phyloP scores from a whole-genome alignment of 1,140 invertebrate species.

The Bilobella aurantiaca region DNA sequence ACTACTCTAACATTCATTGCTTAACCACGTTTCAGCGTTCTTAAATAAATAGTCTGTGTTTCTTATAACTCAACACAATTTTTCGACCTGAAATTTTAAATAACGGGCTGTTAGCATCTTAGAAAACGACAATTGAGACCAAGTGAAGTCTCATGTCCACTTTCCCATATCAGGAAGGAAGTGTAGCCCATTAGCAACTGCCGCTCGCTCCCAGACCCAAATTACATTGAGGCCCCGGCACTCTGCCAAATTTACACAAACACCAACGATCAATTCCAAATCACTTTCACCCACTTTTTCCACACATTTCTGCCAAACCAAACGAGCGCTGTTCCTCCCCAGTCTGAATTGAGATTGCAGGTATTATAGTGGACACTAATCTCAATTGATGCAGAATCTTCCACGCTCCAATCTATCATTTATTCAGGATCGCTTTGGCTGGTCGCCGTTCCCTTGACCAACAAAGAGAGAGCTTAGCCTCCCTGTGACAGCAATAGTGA shows the following conservation, averaged over 20 bases:
- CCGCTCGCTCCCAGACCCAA: background rate
- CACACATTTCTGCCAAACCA: background rate
- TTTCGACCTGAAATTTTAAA: too few species aligned
- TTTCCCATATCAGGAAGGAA: background rate
- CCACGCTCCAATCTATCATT: background rate
- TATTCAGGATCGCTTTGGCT: background rate
- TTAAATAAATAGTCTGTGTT: too few species aligned
- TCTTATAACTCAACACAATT: too few species aligned
- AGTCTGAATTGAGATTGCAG: background rate
- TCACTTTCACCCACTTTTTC: background rate
- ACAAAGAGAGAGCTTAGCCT: background rate
- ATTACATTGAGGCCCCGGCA: background rate
- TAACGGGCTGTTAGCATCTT: too few species aligned
- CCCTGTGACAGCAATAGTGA: background rate
- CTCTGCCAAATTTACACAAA: background rate
- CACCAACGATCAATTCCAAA: background rate
- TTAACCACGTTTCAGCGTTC: too few species aligned
- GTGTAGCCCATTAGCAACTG: background rate
- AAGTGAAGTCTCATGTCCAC: too few species aligned
- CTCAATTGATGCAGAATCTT: background rate
- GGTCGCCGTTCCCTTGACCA: background rate
- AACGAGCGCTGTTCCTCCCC: too few species aligned
- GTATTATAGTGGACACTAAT: background rate
- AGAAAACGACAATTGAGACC: too few species aligned
- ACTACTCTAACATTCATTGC: too few species aligned